These are phyloP conservation scores for Scolanthus callimorphus DNA, from an alignment of 92 coral and sea anemone genomes.

Conservation along the genomic window DNA sequence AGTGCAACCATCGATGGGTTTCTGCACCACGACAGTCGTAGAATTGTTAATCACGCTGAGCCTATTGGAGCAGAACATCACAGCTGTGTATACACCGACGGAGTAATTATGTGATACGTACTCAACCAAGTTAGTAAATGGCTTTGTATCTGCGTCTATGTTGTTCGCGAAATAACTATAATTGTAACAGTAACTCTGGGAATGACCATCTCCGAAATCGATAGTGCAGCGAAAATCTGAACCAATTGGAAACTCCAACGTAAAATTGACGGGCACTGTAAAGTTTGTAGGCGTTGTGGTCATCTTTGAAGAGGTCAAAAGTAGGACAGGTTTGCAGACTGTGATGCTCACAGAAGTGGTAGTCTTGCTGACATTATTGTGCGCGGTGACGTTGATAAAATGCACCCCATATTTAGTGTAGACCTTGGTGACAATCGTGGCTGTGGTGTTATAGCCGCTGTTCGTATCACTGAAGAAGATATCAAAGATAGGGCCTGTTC, in stretches of 20 bases:
- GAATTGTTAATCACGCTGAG: constrained; percentile 15
- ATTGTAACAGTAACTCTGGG: constrained; percentile 29
- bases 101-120: constrained; percentile 33
- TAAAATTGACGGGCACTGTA: constrained; percentile 40
- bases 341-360: constrained; percentile 2
- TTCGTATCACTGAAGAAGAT: constrained; percentile 52
- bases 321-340: constrained; percentile 73
- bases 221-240: constrained; percentile 74
- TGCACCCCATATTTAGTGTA: constrained; percentile 40
- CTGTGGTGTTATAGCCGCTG: constrained; percentile 21
- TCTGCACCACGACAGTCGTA: constrained; percentile 24
- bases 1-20: constrained; percentile 42
- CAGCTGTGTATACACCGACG: constrained; percentile 41
- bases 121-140: constrained; percentile 42
- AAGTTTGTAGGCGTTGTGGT: constrained; percentile 34
- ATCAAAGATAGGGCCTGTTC: constrained; percentile 53
- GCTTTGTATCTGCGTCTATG: constrained; percentile 35
- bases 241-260: constrained; percentile 47
- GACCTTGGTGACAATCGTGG: constrained; percentile 12
- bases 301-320: constrained; percentile 13
- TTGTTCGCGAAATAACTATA: constrained; percentile 44
- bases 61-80: constrained; percentile 52
- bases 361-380: constrained; percentile 69
- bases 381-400: constrained; percentile 41
- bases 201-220: constrained; percentile 44